A percentile compares a stretch with the other conserved stretches of the same genome.
Conservation (phyloP, 2,797 vertebrate genomes). For the Microctenopoma stevenorrisi region DNA sequence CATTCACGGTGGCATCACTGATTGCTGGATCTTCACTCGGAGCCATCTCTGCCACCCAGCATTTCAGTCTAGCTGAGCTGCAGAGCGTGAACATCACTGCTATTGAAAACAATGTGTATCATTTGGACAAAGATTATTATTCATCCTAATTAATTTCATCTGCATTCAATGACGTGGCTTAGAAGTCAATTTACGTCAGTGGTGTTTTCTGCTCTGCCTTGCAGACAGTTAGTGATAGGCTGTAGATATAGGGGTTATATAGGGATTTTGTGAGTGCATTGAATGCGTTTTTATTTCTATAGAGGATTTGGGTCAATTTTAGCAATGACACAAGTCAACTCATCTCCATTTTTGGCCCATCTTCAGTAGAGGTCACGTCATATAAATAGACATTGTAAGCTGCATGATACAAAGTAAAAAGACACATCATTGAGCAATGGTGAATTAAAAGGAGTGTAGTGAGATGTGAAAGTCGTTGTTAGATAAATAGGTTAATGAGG, state of each 20-base stretch:
- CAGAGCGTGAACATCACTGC: conserved; percentile 40
- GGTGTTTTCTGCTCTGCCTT: conserved; percentile 30
- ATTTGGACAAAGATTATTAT: conserved; percentile 55
- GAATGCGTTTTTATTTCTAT: conserved; percentile 32
- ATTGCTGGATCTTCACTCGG: conserved; percentile 71
- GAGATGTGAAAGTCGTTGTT: conserved; percentile 35
- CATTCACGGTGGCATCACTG: conserved; percentile 62
- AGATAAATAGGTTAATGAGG: conserved; percentile 49
- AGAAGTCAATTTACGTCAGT: conserved; percentile 40
- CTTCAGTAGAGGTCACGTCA: conserved; percentile 47
- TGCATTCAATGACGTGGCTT: conserved; percentile 43
- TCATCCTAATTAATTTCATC: conserved; percentile 52
- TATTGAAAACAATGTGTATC: conserved; percentile 52
- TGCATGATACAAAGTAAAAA: background rate
- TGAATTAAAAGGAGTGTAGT: conserved; percentile 6
- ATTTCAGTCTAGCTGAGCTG: conserved; percentile 58
- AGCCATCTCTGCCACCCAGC: conserved; percentile 66
- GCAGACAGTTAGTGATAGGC: conserved; percentile 27
- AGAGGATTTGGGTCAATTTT: conserved; percentile 31
- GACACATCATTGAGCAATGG: background rate
- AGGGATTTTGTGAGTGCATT: conserved; percentile 25
- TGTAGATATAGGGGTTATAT: conserved; percentile 28
- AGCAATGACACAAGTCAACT: conserved; percentile 28
- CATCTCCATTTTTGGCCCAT: conserved; percentile 26
- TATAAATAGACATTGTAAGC: conserved; percentile 12